phyloP scores from a whole-genome alignment of 2,888 invertebrate genomes.

The Temnothorax unifasciatus region DNA sequence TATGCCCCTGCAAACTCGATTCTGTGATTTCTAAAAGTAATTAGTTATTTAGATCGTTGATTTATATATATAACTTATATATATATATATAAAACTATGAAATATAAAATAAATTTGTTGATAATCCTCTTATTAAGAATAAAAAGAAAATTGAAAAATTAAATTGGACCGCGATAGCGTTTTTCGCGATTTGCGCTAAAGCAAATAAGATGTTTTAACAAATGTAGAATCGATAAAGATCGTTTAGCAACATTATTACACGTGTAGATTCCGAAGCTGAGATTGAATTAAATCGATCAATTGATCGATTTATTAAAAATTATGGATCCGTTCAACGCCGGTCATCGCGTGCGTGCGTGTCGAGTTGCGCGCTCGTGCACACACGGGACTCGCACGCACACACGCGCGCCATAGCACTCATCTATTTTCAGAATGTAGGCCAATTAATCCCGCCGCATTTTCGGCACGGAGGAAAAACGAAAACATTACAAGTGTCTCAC shows the following conservation, averaged over 20 bases:
- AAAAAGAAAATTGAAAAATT: not conserved
- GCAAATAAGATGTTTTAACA: not conserved
- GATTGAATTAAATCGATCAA: slow-evolving; percentile 6
- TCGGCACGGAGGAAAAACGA: slow-evolving; percentile 76
- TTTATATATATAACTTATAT: not conserved
- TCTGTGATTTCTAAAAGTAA: not conserved
- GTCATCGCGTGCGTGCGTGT: not conserved
- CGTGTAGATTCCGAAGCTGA: not conserved
- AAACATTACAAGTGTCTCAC: slow-evolving; percentile 72
- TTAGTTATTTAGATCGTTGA: not conserved
- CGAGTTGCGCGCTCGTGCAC: not conserved
- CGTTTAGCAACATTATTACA: not conserved
- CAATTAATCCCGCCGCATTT: slow-evolving; percentile 78
- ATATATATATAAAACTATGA: not conserved
- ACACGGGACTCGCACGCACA: not conserved
- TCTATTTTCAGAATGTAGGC: slow-evolving; percentile 80
- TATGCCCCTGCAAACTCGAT: not conserved
- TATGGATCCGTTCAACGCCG: not conserved
- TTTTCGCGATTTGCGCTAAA: not conserved
- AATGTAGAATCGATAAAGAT: not conserved
- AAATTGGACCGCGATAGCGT: too few species aligned
- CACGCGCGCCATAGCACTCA: slow-evolving; percentile 48
- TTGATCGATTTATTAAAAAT: not conserved
- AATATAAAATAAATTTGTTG: not conserved
- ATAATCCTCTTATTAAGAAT: not conserved